Evolutionary conservation across 2,888 invertebrate genomes (phyloP), one percentile per base, ranked within the genome.

Genomic region (Hybos culiciformis): DNA sequence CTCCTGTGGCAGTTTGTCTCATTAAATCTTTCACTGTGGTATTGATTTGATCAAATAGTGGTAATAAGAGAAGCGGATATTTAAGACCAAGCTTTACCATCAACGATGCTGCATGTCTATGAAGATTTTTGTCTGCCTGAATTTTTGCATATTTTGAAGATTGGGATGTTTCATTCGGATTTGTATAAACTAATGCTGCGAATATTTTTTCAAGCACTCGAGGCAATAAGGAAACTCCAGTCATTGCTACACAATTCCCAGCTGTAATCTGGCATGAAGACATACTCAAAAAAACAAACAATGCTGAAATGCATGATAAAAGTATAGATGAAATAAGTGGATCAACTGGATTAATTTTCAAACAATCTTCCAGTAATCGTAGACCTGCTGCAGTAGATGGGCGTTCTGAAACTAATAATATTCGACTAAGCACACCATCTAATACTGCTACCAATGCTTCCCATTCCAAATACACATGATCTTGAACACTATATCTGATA

Each of bases 241-340:
- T 77, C 68, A 77, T 74, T 5, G 76, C 73, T 49, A 74, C 71
- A 43, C 73, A 72, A 56, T 73, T 75, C 38, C 62, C 67, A 26
- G 62, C 51, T 1, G 79, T 78, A 48, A 83, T 74, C 55, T 84
- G 83, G 53, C 83, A 83, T 31, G 85, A 83, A 0, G 86, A 83
- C 75, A 87, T 84, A 56, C 84, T 85, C 18, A 93, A 73, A 68
- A 91, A 92, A 21, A 90, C 85, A 62, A 92, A 91, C 3, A 93
- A 72, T 0, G 91, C 86, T 2, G 92, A 93, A 51, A 93, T 82
- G 66, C 90, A 87, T 0, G 92, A 92, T n/a, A 94, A 69, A 43
- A 90, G 66, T 39, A 83, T 77, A 1, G 92, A 92, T 19, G 86
- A 69, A 41, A 91, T 74, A 48, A 86, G 70, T 2, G 92, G 85